phyloP scores from a whole-genome alignment of 2,113 vertebrate species.

The Syrmaticus mikado region DNA sequence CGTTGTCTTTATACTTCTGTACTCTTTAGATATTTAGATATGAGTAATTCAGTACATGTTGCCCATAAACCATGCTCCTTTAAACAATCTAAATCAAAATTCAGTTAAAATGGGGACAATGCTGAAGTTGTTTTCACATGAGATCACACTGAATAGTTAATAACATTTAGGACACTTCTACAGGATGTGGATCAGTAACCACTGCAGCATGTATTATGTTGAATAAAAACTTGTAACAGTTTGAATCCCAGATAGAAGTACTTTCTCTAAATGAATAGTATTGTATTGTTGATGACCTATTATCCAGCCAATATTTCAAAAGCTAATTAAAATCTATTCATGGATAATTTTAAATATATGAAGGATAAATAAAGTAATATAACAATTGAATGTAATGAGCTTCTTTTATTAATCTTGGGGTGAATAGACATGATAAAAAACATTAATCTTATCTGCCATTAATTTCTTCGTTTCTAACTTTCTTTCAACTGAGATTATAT shows the following conservation, averaged over 20 bases:
- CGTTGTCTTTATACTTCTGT: background rate
- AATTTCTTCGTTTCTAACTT: background rate
- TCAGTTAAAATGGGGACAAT: conserved; percentile 3
- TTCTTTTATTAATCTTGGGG: background rate
- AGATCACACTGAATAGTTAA: background rate
- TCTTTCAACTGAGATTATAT: background rate
- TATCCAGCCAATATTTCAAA: background rate
- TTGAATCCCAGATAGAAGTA: background rate
- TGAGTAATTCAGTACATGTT: background rate
- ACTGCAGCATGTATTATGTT: background rate
- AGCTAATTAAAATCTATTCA: background rate
- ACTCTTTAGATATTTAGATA: background rate
- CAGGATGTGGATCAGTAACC: background rate
- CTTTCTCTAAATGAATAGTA: background rate
- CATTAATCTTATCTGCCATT: background rate
- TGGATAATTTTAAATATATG: background rate
- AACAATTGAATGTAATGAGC: background rate
- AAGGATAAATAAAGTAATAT: background rate
- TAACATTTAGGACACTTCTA: background rate
- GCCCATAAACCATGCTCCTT: background rate
- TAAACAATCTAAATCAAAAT: background rate
- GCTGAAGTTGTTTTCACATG: background rate
- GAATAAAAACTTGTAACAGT: background rate
- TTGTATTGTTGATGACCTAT: background rate
- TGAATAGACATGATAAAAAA: background rate